Evolutionary conservation across 2,113 vertebrate genomes (phyloP).

Genomic region (Camelus bactrianus): DNA sequence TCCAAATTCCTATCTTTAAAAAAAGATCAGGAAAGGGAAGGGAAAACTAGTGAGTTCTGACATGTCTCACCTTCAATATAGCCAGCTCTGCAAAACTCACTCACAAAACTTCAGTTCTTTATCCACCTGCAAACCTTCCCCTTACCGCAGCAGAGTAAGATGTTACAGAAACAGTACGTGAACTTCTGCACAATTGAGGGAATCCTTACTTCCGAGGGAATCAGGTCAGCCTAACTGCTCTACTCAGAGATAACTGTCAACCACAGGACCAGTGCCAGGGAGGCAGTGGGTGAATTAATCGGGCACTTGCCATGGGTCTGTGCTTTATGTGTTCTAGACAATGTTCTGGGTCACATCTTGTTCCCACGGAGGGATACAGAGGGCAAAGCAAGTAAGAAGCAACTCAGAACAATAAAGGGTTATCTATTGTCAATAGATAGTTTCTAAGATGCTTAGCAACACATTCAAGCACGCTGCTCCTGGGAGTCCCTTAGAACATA

Average conservation of each 20-base stretch:
- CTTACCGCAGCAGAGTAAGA: background rate
- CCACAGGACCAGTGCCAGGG: background rate
- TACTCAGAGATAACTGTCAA: background rate
- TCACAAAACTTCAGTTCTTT: slow-evolving; percentile 6
- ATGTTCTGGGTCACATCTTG: background rate
- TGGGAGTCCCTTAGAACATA: background rate
- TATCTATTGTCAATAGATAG: background rate
- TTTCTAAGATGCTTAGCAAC: background rate
- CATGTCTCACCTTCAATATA: background rate
- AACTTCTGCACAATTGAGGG: background rate
- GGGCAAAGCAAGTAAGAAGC: background rate
- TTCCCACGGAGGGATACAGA: background rate
- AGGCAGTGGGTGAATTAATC: background rate
- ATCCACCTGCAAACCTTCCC: background rate
- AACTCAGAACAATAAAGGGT: background rate
- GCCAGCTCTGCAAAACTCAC: background rate
- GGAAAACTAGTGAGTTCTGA: background rate
- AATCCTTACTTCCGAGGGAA: background rate
- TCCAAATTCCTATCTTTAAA: background rate
- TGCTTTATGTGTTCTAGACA: background rate
- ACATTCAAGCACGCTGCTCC: background rate
- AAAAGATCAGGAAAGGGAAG: background rate
- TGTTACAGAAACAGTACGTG: background rate
- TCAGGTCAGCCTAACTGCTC: background rate
- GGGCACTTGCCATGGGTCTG: background rate